phyloP scores from a whole-genome alignment of 2,797 vertebrate genomes.

The Taenioides sp. region DNA sequence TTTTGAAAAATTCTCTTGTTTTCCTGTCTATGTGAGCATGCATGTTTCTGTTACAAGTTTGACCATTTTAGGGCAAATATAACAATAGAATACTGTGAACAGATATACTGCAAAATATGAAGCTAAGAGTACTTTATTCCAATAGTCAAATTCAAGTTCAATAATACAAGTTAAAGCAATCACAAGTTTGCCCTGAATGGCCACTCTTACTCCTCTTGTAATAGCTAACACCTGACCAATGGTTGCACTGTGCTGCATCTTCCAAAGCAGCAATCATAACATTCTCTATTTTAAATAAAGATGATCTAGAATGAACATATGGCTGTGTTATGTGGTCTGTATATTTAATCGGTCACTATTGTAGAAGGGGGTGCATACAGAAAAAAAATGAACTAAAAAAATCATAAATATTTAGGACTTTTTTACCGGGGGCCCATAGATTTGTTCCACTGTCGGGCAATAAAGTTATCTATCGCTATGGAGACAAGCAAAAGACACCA shows the following conservation, averaged over 20 bases:
- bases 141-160: neutral
- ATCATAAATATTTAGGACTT: too few relatives aligned
- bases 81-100: neutral
- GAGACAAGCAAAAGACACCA: too few relatives aligned
- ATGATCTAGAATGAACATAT: slow-evolving; percentile 29
- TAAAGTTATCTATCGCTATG: too few relatives aligned
- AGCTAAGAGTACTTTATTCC: too few relatives aligned
- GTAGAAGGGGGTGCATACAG: too few relatives aligned
- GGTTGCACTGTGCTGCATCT: slow-evolving; percentile 63
- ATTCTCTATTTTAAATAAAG: slow-evolving; percentile 73
- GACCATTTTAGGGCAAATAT: slow-evolving; percentile 29
- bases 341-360: neutral
- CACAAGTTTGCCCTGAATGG: slow-evolving; percentile 44
- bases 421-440: too few relatives aligned
- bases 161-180: slow-evolving; percentile 1
- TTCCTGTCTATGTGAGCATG: slow-evolving; percentile 45
- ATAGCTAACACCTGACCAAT: slow-evolving; percentile 55
- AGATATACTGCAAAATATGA: neutral
- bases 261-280: slow-evolving; percentile 52
- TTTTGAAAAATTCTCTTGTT: slow-evolving; percentile 8
- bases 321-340: neutral
- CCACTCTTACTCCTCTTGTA: slow-evolving; percentile 48
- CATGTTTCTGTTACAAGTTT: slow-evolving; percentile 49
- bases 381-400: too few relatives aligned
- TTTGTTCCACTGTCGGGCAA: too few relatives aligned